phyloP scores from a whole-genome alignment of 2,797 vertebrate genomes.

The Argya squamiceps region DNA sequence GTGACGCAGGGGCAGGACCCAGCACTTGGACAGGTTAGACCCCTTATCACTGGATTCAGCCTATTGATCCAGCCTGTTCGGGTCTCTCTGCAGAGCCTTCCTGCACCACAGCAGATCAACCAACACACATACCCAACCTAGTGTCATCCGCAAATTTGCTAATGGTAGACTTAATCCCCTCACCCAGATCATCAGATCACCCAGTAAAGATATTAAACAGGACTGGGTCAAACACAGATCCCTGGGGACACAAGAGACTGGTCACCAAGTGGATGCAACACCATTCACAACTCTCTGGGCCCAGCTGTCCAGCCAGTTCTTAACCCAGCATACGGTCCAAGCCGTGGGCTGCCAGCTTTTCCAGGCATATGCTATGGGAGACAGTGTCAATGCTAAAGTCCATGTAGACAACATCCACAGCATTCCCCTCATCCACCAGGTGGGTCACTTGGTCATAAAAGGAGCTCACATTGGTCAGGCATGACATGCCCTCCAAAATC shows the following conservation, averaged over 20 bases:
- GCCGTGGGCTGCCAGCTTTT: background rate
- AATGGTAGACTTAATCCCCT: background rate
- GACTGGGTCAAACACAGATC: background rate
- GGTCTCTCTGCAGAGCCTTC: background rate
- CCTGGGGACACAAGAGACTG: background rate
- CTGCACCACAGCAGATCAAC: background rate
- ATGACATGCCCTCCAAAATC: background rate
- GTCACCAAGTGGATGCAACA: background rate
- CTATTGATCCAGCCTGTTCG: rapidly evolving
- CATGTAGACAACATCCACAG: background rate
- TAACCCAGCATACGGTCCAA: background rate
- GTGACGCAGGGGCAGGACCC: background rate
- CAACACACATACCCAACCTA: background rate
- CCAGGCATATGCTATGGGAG: background rate
- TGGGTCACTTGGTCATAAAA: background rate
- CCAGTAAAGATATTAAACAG: background rate
- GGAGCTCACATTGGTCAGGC: background rate
- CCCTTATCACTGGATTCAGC: rapidly evolving
- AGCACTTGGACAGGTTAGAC: background rate
- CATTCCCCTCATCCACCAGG: background rate
- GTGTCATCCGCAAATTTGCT: background rate
- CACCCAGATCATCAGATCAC: background rate
- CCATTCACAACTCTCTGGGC: too few species aligned
- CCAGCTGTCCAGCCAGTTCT: background rate
- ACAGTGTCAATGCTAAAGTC: background rate